A percentile compares a stretch with the other conserved stretches of the same genome.
Conservation (phyloP, 2,888 invertebrate genomes). For the Spisula subtruncata region DNA sequence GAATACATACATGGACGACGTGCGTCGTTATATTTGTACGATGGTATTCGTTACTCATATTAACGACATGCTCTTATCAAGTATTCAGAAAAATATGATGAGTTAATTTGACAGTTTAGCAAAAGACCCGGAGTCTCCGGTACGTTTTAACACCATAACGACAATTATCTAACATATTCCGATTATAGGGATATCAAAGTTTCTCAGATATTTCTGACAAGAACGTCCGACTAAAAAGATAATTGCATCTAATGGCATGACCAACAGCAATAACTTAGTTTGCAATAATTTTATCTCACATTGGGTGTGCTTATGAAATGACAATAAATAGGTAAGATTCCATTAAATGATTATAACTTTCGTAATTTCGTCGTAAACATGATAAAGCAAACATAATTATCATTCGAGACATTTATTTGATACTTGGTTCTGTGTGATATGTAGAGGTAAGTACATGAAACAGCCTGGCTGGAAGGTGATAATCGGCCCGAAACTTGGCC, state of each 20-base stretch:
- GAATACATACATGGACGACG: too few relatives aligned
- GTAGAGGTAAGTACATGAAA: too few relatives aligned
- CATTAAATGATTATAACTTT: too few relatives aligned
- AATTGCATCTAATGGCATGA: background rate
- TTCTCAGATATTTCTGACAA: background rate
- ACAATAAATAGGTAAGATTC: background rate
- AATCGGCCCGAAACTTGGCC: too few relatives aligned
- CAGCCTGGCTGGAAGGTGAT: too few relatives aligned
- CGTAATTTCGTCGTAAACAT: too few relatives aligned
- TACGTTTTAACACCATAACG: background rate
- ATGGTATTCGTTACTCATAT: background rate
- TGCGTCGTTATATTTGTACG: background rate
- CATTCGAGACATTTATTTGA: too few relatives aligned
- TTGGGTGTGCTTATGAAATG: background rate
- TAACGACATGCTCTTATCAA: background rate
- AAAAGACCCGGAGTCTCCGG: background rate
- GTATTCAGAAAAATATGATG: background rate
- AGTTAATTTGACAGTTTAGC: constrained; percentile 3
- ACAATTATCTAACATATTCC: background rate
- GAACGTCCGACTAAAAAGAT: background rate
- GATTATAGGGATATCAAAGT: background rate
- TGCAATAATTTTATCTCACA: background rate
- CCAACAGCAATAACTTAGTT: background rate
- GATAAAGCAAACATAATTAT: too few relatives aligned
- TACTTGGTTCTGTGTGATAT: too few relatives aligned